phyloP scores from a whole-genome alignment of 2,113 vertebrate species.

The Onychostruthus taczanowskii region DNA sequence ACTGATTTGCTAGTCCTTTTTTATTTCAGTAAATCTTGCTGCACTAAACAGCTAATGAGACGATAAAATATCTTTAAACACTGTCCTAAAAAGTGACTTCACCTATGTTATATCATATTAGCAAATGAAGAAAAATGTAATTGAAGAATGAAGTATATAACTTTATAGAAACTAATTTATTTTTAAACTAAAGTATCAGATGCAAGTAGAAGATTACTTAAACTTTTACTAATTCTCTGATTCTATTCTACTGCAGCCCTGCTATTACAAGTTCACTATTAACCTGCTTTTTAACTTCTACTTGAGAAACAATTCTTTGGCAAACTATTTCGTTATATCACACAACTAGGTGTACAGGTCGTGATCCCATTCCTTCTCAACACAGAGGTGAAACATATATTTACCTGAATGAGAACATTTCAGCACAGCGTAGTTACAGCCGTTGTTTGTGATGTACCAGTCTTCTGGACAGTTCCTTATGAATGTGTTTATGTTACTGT shows the following conservation, averaged over 20 bases:
- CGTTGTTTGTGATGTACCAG: not conserved
- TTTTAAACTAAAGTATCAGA: not conserved
- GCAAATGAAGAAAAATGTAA: not conserved
- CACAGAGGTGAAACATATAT: not conserved
- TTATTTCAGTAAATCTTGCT: not conserved
- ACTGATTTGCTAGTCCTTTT: not conserved
- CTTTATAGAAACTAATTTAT: not conserved
- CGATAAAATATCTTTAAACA: not conserved
- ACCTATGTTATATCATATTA: not conserved
- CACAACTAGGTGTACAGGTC: not conserved
- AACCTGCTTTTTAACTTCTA: not conserved
- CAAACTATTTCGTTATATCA: not conserved
- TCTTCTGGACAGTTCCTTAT: not conserved
- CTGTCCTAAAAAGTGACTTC: not conserved
- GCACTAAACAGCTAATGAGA: not conserved
- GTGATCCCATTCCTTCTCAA: not conserved
- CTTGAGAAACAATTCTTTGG: not conserved
- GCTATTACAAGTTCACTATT: not conserved
- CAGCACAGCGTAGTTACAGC: not conserved
- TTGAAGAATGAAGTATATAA: not conserved
- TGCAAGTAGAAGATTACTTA: not conserved
- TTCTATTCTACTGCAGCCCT: not conserved
- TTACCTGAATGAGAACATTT: not conserved
- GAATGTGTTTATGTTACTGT: not conserved
- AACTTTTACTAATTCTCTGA: not conserved